A percentile compares a stretch with the other conserved stretches of the same genome.
Evolutionary conservation across 2,888 invertebrate species (phyloP).

Genomic region (Cantharis rufa): DNA sequence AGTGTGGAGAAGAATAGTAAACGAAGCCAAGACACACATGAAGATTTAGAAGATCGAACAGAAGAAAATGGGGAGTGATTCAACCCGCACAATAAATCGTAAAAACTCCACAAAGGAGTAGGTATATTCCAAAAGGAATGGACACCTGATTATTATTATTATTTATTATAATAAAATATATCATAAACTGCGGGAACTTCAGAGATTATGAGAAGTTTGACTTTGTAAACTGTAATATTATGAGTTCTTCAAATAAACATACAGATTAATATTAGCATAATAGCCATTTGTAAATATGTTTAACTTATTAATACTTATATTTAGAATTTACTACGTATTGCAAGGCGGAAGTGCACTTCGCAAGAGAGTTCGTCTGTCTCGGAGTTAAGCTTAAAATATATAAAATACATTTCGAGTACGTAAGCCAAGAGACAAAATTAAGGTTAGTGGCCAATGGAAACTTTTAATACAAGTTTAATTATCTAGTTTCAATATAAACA

Average conservation of each 20-base stretch:
- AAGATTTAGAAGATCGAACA: too few species aligned
- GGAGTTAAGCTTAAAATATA: conserved; percentile 8
- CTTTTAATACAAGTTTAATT: neutral
- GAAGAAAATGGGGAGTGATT: too few species aligned
- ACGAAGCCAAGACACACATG: too few species aligned
- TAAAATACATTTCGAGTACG: neutral
- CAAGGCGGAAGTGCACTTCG: conserved; percentile 16
- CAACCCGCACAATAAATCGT: too few species aligned
- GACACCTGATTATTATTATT: too few species aligned
- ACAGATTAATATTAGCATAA: neutral
- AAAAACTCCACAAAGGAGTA: too few species aligned
- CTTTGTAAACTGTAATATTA: too few species aligned
- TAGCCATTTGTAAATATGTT: neutral
- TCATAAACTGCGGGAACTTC: too few species aligned
- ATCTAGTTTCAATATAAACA: neutral
- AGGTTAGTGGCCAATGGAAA: conserved; percentile 10
- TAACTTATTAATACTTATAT: neutral
- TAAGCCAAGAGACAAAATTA: conserved; percentile 3
- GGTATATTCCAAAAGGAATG: too few species aligned
- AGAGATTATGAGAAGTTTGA: too few species aligned
- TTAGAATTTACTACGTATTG: neutral
- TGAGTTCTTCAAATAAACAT: neutral
- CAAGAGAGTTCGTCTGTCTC: conserved; percentile 6
- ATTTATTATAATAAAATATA: too few species aligned
- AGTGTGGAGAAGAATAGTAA: too few species aligned